Conservation (phyloP, 2,888 invertebrate species). For the Orthonychiurus folsomi region DNA sequence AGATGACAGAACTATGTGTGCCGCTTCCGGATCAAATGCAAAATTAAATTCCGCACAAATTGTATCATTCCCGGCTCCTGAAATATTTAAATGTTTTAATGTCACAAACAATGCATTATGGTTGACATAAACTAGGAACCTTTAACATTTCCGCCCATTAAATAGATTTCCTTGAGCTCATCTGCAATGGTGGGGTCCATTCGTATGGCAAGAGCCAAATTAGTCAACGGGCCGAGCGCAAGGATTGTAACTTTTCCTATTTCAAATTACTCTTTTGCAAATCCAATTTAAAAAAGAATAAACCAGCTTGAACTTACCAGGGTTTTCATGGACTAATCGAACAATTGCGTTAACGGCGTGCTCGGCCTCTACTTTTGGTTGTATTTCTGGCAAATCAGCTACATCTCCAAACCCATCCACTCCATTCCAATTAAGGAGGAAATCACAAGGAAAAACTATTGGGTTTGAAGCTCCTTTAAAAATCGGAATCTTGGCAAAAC, state of each 20-base stretch:
- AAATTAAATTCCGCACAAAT: constrained; percentile 50
- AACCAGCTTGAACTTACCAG: constrained; percentile 24
- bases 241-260: constrained; percentile 43
- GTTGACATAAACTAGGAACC: constrained; percentile 43
- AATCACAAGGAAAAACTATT: constrained; percentile 22
- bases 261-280: too few relatives aligned
- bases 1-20: constrained; percentile 46
- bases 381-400: constrained; percentile 24
- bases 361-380: constrained; percentile 39
- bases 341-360: constrained; percentile 39
- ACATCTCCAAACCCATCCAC: constrained; percentile 44
- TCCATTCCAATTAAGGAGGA: constrained; percentile 43
- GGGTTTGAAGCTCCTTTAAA: constrained; percentile 32
- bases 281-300: neutral
- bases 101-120: neutral
- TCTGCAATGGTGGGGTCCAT: constrained; percentile 43
- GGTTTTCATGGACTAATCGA: constrained; percentile 33
- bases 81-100: constrained; percentile 2
- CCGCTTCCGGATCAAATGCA: constrained; percentile 49
- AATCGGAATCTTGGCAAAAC: constrained; percentile 40
- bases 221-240: constrained; percentile 46
- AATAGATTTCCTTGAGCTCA: constrained; percentile 43
- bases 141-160: constrained; percentile 48
- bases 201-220: constrained; percentile 45
- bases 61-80: constrained; percentile 43